Conservation (phyloP, 2,113 vertebrate species). For the Phylloscopus trochilus region DNA sequence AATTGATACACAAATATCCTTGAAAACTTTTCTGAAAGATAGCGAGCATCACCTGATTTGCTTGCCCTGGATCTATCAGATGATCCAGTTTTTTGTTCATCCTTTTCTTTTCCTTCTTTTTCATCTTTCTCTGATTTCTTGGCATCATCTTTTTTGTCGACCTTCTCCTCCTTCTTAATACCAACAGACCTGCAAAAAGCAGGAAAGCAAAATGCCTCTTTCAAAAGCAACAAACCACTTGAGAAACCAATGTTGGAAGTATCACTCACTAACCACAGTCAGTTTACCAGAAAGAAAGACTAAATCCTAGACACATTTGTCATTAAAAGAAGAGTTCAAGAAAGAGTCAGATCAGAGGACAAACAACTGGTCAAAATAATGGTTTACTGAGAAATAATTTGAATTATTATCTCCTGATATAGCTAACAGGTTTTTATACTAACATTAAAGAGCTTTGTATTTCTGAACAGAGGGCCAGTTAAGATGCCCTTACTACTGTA, state of each 20-base stretch:
- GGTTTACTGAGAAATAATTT: background rate
- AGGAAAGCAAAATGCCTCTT: background rate
- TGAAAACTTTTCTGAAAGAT: background rate
- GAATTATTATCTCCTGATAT: background rate
- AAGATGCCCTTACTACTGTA: background rate
- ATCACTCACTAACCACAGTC: background rate
- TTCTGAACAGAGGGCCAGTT: background rate
- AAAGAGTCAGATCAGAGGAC: background rate
- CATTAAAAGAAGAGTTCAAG: background rate
- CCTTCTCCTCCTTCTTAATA: constrained; percentile 83
- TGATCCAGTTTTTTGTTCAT: constrained; percentile 65
- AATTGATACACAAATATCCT: background rate
- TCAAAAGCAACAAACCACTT: background rate
- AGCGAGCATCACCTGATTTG: constrained; percentile 71
- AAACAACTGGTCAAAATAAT: fast-evolving
- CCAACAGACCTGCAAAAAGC: constrained; percentile 36
- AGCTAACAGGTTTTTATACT: background rate
- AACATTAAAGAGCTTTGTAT: background rate
- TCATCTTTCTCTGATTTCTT: constrained; percentile 72
- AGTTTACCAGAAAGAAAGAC: background rate
- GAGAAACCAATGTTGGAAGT: background rate
- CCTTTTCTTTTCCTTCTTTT: constrained; percentile 74
- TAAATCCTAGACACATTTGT: background rate
- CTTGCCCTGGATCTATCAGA: constrained; percentile 64
- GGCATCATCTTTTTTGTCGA: constrained; percentile 75